phyloP scores from a whole-genome alignment of 2,797 vertebrate genomes.

The Philypnodon macrostomus region DNA sequence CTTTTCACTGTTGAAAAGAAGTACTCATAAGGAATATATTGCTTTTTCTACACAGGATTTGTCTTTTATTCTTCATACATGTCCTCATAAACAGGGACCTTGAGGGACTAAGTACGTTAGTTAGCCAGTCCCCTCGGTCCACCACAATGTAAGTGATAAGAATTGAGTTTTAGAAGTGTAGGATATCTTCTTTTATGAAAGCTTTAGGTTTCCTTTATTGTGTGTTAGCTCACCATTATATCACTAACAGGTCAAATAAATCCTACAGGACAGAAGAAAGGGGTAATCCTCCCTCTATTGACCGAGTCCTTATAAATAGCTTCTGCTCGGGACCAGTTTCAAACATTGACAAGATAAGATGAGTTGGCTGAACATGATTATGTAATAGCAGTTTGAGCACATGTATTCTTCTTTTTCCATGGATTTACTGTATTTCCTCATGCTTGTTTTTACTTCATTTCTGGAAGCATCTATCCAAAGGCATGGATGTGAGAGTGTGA shows the following conservation, averaged over 20 bases:
- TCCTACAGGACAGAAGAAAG: constrained; percentile 39
- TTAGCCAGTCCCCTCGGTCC: constrained; percentile 45
- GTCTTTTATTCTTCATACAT: constrained; percentile 49
- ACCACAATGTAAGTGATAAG: constrained; percentile 56
- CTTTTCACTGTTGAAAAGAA: constrained; percentile 37
- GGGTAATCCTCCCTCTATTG: constrained; percentile 33
- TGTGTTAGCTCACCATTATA: constrained; percentile 48
- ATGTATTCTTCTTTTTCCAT: constrained; percentile 56
- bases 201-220: constrained; percentile 39
- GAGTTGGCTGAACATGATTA: constrained; percentile 64
- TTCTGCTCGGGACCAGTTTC: constrained; percentile 55
- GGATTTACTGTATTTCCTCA: constrained; percentile 61
- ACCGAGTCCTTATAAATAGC: constrained; percentile 49
- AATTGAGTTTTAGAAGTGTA: constrained; percentile 54
- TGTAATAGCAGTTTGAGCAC: constrained; percentile 58
- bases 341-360: constrained; percentile 62
- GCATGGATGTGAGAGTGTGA: constrained; percentile 70
- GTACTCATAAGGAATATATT: constrained; percentile 60
- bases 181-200: constrained; percentile 28
- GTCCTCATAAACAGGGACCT: no score
- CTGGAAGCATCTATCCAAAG: constrained; percentile 43
- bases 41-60: constrained; percentile 39
- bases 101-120: constrained; percentile 62
- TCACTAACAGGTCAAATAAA: constrained; percentile 40
- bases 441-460: constrained; percentile 51